Evolutionary conservation across 2,888 invertebrate genomes (phyloP).

Genomic region (Chydorus sphaericus): DNA sequence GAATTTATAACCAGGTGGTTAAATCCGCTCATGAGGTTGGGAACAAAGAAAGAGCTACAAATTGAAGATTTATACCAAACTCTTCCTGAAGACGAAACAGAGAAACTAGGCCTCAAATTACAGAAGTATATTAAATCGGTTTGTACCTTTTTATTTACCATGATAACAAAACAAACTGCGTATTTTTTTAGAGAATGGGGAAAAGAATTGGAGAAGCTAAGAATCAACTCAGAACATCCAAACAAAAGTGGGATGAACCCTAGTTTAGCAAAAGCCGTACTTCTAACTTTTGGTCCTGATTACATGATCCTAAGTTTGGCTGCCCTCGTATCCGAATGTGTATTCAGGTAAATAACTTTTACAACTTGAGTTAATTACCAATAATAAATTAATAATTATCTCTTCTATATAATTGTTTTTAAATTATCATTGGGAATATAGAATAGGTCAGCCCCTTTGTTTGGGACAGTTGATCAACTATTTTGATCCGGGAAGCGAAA

Average conservation of each 20-base stretch:
- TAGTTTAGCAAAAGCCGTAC: background rate
- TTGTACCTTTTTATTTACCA: no score
- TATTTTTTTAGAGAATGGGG: background rate
- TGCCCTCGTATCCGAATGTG: background rate
- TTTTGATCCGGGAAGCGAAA: constrained; percentile 40
- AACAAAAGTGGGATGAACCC: constrained; percentile 29
- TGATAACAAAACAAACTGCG: no score
- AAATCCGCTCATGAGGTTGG: constrained; percentile 56
- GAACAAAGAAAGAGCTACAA: constrained; percentile 53
- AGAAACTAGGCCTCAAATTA: constrained; percentile 46
- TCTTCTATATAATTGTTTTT: constrained; percentile 14
- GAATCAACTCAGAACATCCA: constrained; percentile 12
- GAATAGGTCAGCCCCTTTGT: constrained; percentile 49
- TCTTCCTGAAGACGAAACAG: constrained; percentile 49
- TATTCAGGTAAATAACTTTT: background rate
- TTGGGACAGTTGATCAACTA: constrained; percentile 48
- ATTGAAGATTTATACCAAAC: constrained; percentile 58
- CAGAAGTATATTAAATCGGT: constrained; percentile 39
- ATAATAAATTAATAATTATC: no score
- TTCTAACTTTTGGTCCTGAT: background rate
- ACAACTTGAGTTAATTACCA: background rate
- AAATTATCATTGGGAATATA: constrained; percentile 40
- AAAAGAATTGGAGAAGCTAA: background rate
- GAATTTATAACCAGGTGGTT: constrained; percentile 44
- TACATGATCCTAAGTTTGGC: background rate